A percentile compares a stretch with the other conserved stretches of the same genome.
Evolutionary conservation across 2,113 vertebrate genomes (phyloP).

Genomic region (Pteropus alecto): DNA sequence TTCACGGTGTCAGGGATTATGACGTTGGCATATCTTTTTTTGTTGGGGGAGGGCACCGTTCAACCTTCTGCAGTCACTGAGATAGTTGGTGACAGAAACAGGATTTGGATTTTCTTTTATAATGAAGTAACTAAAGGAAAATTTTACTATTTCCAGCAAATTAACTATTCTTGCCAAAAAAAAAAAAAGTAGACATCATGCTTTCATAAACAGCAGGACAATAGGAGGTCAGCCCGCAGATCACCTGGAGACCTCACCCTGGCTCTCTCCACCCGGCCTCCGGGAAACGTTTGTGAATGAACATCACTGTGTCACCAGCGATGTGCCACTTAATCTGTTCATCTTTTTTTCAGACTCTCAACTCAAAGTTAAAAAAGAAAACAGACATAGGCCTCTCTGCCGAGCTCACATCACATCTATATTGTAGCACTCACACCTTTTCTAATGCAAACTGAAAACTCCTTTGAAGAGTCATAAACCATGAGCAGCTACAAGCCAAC

Average conservation of each 20-base stretch:
- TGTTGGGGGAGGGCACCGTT: neutral
- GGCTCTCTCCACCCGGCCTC: fast-evolving
- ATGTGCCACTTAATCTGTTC: neutral
- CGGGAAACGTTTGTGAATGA: neutral
- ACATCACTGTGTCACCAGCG: neutral
- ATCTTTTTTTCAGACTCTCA: neutral
- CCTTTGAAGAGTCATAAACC: neutral
- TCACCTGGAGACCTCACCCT: neutral
- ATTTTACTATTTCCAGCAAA: neutral
- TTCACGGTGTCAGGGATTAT: neutral
- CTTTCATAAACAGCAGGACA: neutral
- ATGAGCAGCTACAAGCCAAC: neutral
- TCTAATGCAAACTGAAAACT: neutral
- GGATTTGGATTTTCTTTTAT: neutral
- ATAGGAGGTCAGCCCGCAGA: no score
- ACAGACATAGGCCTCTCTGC: neutral
- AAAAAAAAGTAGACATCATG: neutral
- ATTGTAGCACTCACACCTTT: neutral
- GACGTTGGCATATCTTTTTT: neutral
- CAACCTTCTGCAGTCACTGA: neutral
- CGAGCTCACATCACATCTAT: neutral
- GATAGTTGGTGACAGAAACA: neutral
- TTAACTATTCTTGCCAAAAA: neutral
- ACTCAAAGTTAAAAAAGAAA: neutral
- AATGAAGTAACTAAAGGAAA: neutral